These are phyloP conservation scores for Gastrophryne carolinensis DNA, from an alignment of 2,797 vertebrate genomes.

Conservation along the genomic window DNA sequence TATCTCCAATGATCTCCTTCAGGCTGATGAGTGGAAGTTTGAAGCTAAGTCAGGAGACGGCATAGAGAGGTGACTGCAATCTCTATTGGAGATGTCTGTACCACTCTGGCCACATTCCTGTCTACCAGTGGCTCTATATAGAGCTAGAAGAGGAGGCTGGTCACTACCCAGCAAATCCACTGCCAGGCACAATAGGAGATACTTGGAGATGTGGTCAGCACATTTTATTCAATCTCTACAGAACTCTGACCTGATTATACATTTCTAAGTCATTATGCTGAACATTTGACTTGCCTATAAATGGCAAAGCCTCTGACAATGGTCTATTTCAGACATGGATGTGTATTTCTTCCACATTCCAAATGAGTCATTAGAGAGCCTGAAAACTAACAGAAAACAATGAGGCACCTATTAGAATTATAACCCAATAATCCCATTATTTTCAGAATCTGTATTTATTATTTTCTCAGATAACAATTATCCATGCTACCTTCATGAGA, in stretches of 20 bases:
- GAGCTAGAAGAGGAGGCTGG: constrained; percentile 84
- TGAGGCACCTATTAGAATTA: too few relatives aligned
- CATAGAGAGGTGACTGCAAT: constrained; percentile 77
- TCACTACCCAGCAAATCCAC: constrained; percentile 79
- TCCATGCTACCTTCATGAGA: too few relatives aligned
- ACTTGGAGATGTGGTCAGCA: constrained; percentile 64
- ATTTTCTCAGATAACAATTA: too few relatives aligned
- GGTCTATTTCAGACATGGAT: background rate
- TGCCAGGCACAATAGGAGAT: constrained; percentile 65
- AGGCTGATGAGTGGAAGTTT: constrained; percentile 66
- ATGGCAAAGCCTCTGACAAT: background rate
- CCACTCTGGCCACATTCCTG: constrained; percentile 85
- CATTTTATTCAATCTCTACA: constrained; percentile 57
- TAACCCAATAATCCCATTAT: too few relatives aligned
- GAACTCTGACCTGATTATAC: constrained; percentile 67
- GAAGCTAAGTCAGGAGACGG: constrained; percentile 82
- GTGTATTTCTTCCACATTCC: background rate
- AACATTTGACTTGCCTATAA: background rate
- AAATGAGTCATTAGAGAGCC: too few relatives aligned
- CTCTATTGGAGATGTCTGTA: constrained; percentile 90
- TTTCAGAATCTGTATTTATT: too few relatives aligned
- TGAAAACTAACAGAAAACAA: too few relatives aligned
- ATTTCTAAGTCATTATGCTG: constrained; percentile 46
- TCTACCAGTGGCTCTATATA: constrained; percentile 75
- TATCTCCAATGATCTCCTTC: constrained; percentile 55